Evolutionary conservation across 2,113 vertebrate genomes (phyloP).

Genomic region (Semnopithecus entellus): DNA sequence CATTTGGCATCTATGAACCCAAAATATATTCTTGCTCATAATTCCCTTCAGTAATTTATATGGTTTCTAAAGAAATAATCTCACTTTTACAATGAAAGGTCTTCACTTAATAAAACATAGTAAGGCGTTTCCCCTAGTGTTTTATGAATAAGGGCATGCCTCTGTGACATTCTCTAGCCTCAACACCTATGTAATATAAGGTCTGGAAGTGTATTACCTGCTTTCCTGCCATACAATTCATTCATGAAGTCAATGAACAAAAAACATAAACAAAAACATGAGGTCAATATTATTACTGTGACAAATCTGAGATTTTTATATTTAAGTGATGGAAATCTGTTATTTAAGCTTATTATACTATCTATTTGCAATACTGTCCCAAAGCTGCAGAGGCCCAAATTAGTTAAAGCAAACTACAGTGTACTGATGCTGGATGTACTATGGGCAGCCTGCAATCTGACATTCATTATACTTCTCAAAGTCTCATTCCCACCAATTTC

Average conservation of each 20-base stretch:
- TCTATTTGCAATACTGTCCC: background rate
- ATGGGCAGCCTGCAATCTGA: background rate
- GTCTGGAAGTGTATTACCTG: background rate
- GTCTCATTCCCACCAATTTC: background rate
- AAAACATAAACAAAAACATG: background rate
- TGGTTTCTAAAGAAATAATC: background rate
- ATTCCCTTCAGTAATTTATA: constrained; percentile 13
- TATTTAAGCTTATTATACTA: background rate
- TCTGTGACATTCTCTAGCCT: background rate
- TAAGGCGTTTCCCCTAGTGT: background rate
- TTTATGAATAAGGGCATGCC: background rate
- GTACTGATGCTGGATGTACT: background rate
- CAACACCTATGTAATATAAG: background rate
- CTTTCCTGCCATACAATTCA: background rate
- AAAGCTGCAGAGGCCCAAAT: background rate
- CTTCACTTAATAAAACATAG: constrained; percentile 33
- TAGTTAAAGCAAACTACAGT: background rate
- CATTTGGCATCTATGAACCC: constrained; percentile 11
- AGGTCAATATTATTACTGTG: background rate
- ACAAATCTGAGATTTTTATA: background rate
- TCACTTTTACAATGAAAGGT: background rate
- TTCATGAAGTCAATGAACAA: background rate
- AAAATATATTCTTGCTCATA: background rate
- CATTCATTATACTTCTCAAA: background rate
- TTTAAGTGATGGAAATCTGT: background rate